phyloP scores from a whole-genome alignment of 2,797 vertebrate genomes.

The Hippopotamyrus pictus region DNA sequence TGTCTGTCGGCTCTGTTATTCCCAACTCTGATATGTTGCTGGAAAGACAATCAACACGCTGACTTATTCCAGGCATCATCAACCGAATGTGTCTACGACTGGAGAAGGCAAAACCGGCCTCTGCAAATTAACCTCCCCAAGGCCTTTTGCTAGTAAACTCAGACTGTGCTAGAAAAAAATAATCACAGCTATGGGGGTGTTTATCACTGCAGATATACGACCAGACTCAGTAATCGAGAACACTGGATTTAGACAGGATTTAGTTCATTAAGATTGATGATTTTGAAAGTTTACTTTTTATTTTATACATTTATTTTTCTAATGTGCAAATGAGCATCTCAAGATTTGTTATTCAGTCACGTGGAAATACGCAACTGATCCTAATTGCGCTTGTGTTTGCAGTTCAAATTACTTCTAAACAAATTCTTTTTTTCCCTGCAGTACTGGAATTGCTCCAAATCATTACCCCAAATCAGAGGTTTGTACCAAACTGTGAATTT shows the following conservation, averaged over 20 bases:
- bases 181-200: neutral
- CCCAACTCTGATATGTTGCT: neutral
- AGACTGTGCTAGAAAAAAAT: neutral
- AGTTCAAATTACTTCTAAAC: neutral
- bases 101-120: neutral
- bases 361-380: neutral
- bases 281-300: neutral
- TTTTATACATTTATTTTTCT: neutral
- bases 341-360: neutral
- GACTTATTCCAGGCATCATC: neutral
- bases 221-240: neutral
- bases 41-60: neutral
- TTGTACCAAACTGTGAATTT: neutral
- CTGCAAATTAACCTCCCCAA: neutral
- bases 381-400: neutral
- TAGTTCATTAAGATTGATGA: neutral
- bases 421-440: neutral
- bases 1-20: neutral
- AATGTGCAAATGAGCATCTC: neutral
- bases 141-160: neutral
- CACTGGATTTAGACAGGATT: neutral
- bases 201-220: neutral
- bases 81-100: neutral
- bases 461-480: neutral
- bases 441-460: neutral